Evolutionary conservation across 1,140 invertebrate species (phyloP), one percentile per base, ranked within the genome.

Genomic region (Rhagoletis zephyria): DNA sequence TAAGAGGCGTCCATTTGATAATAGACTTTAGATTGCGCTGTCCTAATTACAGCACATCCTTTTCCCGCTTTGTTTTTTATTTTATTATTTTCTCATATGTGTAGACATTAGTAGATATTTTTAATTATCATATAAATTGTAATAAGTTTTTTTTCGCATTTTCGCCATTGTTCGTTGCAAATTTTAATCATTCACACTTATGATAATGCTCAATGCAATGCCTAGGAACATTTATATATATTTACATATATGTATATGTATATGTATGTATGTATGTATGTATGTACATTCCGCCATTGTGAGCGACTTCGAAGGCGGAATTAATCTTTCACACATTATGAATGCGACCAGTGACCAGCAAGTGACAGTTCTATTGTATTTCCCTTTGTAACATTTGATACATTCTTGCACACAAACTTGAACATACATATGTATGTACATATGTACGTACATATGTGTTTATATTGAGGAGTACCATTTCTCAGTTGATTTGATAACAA

Each of bases 151-250:
- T 30, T 30, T 30, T 19, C 19, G 48, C 48, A 81, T 6, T 48
- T 42, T 12, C 63, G 3, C 63, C 7, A 42, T 16, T 77, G 48
- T 56, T 51, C 74, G 30, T 63, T 77, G 45, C 70, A 77, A 77
- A 77, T 77, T 77, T 77, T 77, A 77, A 77, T 77, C 70, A 56
- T 77, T 77, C 74, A 81, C 74, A 81, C 74, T 56, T 56, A 10
- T n/a, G 19, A 59, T 7, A 48, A 51, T 51, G 48, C 48, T 48
- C 74, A 81, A 56, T 56, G 67, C 67, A 74, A 56, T 7, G 51
- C 10, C 51, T 56, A 56, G 5, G 51, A 5, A 56, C 30, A 30
- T 30, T 30, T 30, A 30, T 56, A 56, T 7, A 14, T 14, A 63
- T 14, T 14, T 63, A 63, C 9, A 0, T 56, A 56, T 56, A 81